These are phyloP conservation scores for Napeogenes sylphis DNA, from an alignment of 2,888 invertebrate genomes.

Conservation along the genomic window DNA sequence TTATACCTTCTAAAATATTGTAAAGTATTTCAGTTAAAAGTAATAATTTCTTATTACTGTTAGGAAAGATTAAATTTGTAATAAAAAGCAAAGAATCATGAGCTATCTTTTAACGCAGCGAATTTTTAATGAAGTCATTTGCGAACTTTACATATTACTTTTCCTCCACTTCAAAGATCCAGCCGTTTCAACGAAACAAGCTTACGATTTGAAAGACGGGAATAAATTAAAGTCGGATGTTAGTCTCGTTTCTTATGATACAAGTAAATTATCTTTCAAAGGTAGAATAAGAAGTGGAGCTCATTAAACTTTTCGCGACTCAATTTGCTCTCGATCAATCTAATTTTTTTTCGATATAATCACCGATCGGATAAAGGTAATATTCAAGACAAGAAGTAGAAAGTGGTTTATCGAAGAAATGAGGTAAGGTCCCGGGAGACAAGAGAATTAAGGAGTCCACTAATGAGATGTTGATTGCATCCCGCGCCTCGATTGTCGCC, in stretches of 20 bases:
- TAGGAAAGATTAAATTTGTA: background rate
- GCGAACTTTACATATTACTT: conserved; percentile 13
- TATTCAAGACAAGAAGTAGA: conserved; percentile 53
- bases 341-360: conserved; percentile 62
- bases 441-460: conserved; percentile 65
- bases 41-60: no score
- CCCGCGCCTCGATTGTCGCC: conserved; percentile 59
- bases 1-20: background rate
- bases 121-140: conserved; percentile 8
- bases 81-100: conserved; percentile 3
- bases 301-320: conserved; percentile 57
- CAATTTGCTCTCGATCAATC: conserved; percentile 54
- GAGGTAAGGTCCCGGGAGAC: conserved; percentile 50
- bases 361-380: conserved; percentile 53
- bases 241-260: conserved; percentile 27
- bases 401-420: conserved; percentile 69
- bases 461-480: conserved; percentile 76
- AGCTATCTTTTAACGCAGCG: background rate
- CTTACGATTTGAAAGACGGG: conserved; percentile 21
- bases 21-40: background rate
- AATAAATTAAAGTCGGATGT: conserved; percentile 30
- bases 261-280: conserved; percentile 40
- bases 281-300: conserved; percentile 40
- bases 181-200: conserved; percentile 19
- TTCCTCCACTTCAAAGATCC: conserved; percentile 16